A percentile compares a stretch with the other conserved stretches of the same genome.
These are phyloP conservation scores for Malthinus flaveolus DNA, from an alignment of 2,888 invertebrate genomes.

Conservation along the genomic window DNA sequence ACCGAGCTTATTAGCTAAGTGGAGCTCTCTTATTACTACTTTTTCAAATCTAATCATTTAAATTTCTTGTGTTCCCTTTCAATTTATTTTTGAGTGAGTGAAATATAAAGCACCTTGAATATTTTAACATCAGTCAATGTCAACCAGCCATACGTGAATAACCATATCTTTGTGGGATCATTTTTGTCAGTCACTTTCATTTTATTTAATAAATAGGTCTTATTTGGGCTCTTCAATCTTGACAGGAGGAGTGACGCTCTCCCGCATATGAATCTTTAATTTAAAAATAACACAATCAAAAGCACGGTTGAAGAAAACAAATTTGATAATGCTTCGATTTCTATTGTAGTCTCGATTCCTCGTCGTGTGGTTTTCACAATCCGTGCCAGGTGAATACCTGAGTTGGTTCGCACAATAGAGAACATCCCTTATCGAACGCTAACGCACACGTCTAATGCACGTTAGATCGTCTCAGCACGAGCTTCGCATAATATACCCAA, in stretches of 20 bases:
- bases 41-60: background rate
- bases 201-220: slow-evolving; percentile 16
- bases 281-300: slow-evolving; percentile 13
- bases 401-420: background rate
- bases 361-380: slow-evolving; percentile 5
- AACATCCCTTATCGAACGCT: background rate
- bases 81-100: slow-evolving; percentile 8
- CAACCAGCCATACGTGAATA: slow-evolving; percentile 19
- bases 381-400: slow-evolving; percentile 2
- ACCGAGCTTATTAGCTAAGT: too few relatives aligned
- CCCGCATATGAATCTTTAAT: slow-evolving; percentile 13
- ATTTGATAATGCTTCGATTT: background rate
- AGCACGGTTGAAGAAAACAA: background rate
- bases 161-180: slow-evolving; percentile 18
- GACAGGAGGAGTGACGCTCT: slow-evolving; percentile 5
- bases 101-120: slow-evolving; percentile 9
- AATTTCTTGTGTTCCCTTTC: slow-evolving; percentile 5
- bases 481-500: too few relatives aligned
- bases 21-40: too few relatives aligned
- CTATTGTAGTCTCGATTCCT: background rate
- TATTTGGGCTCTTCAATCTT: slow-evolving; percentile 12
- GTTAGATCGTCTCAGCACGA: too few relatives aligned
- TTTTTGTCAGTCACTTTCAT: slow-evolving; percentile 21
- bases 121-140: slow-evolving; percentile 21
- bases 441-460: too few relatives aligned